A percentile compares a stretch with the other conserved stretches of the same genome.
Evolutionary conservation across 2,888 invertebrate species (phyloP).

Genomic region (Microctonus aethiopoides): DNA sequence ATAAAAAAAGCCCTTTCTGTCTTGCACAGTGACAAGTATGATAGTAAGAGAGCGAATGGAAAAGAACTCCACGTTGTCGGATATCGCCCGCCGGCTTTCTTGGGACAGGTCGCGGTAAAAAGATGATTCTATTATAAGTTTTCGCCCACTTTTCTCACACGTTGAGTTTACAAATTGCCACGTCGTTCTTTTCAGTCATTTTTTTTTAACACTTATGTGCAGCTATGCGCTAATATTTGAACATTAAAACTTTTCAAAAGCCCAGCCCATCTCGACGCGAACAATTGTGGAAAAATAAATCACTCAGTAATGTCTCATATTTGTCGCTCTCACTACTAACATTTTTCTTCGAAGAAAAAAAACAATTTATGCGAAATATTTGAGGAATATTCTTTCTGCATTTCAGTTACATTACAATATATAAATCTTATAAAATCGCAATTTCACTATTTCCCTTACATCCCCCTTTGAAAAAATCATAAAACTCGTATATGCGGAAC

Average conservation of each 20-base stretch:
- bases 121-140: constrained; percentile 60
- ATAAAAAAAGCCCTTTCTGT: no score
- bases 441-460: background rate
- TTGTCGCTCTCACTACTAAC: no score
- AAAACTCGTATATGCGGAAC: constrained; percentile 12
- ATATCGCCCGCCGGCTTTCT: constrained; percentile 44
- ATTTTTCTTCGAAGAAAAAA: constrained; percentile 29
- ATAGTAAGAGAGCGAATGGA: constrained; percentile 5
- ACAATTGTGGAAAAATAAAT: constrained; percentile 25
- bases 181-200: constrained; percentile 19
- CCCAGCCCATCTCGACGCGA: constrained; percentile 15
- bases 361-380: no score
- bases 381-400: no score
- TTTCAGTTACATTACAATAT: no score
- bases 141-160: constrained; percentile 47
- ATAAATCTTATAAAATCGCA: background rate
- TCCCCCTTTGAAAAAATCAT: constrained; percentile 10
- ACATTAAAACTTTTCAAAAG: background rate
- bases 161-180: constrained; percentile 45
- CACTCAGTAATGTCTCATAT: no score
- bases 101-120: constrained; percentile 49
- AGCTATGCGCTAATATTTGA: constrained; percentile 29
- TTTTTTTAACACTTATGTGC: constrained; percentile 9
- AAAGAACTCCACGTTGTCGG: constrained; percentile 15
- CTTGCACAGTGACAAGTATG: background rate